Evolutionary conservation across 2,113 vertebrate genomes (phyloP).

Genomic region (Salvelinus namaycush): DNA sequence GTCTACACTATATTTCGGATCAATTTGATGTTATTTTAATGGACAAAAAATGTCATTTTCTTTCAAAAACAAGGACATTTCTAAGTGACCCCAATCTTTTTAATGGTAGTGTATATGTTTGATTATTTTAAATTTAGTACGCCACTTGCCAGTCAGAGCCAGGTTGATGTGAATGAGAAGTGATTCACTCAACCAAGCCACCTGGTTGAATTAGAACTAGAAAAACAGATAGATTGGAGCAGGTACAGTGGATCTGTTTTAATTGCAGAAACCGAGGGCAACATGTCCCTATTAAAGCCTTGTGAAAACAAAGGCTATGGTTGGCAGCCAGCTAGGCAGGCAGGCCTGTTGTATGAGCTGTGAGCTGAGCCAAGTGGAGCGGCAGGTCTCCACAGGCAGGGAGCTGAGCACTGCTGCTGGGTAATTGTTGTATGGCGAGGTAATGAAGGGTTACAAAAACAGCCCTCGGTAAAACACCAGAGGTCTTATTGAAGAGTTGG

Average conservation of each 20-base stretch:
- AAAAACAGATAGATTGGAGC: slow-evolving; percentile 22
- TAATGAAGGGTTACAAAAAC: slow-evolving; percentile 60
- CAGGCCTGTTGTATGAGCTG: slow-evolving; percentile 24
- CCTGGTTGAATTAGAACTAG: slow-evolving; percentile 26
- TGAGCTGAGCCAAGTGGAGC: neutral
- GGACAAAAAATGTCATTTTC: too few relatives aligned
- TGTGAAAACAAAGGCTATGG: slow-evolving; percentile 42
- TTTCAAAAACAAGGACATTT: too few relatives aligned
- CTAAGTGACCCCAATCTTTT: too few relatives aligned
- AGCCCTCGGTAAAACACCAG: slow-evolving; percentile 54
- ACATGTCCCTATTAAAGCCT: slow-evolving; percentile 40
- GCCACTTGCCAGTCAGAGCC: neutral
- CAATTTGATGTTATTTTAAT: too few relatives aligned
- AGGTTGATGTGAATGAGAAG: slow-evolving; percentile 10
- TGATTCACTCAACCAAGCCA: slow-evolving; percentile 26
- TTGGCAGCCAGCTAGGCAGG: slow-evolving; percentile 9
- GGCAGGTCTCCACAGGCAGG: slow-evolving; percentile 62
- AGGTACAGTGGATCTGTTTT: slow-evolving; percentile 13
- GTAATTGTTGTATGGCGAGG: slow-evolving; percentile 71
- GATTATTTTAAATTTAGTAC: slow-evolving; percentile 13
- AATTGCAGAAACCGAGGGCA: slow-evolving; percentile 42
- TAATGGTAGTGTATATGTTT: neutral
- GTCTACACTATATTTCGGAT: too few relatives aligned
- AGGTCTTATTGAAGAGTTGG: slow-evolving; percentile 54
- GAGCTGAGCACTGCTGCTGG: slow-evolving; percentile 33